Base-by-base conservation (phyloP, 2,113 vertebrate genomes). In the Notarius lentiginosus region DNA sequence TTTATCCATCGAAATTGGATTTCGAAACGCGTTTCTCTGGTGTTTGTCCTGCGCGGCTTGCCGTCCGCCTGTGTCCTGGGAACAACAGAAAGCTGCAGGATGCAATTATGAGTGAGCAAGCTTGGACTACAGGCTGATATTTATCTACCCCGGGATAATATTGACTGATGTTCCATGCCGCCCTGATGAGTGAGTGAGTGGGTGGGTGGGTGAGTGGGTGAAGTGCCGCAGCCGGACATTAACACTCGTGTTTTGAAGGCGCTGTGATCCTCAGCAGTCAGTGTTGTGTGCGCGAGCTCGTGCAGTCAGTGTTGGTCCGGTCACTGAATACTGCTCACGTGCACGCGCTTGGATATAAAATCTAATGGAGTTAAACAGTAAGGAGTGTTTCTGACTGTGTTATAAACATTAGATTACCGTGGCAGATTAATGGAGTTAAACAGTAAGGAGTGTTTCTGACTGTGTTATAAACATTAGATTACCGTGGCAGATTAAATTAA, bases 31-130 rank as follows among this genome's bases (percentile, higher is more conserved):
- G 55, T 61, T 72, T 34, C 41, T 3, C 7, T 1, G 10, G 1
- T 8, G 55, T 79, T 30, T 87, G 86, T 82, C 86, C 86, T 49
- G 53, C 47, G 24, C 1, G 68, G 5, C n/a, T 60, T 34, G 18
- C 86, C 86, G 56, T 87, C 56, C 20, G 24, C n/a, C 4, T 34
- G 68, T 55, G 79, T 79, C 8, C 66, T 17, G 22, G 17, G 51
- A 18, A 49, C 47, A 66, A 5, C 58, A 2, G 17, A 56, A 68
- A 22, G 1, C 18, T 41, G 55, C 18, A 60, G 79, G 0, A 41
- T 61, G 1, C 7, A 81, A 14, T n/a, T 5, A 34, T 12, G 7
- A 6, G 41, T 8, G 20, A 53, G 49, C 14, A 1, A 34, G 8
- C 24, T 11, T 0, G 66, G 34, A 15, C 34, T 41, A 24, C 47